phyloP scores from a whole-genome alignment of 2,113 vertebrate genomes.

The Vidua chalybeata region DNA sequence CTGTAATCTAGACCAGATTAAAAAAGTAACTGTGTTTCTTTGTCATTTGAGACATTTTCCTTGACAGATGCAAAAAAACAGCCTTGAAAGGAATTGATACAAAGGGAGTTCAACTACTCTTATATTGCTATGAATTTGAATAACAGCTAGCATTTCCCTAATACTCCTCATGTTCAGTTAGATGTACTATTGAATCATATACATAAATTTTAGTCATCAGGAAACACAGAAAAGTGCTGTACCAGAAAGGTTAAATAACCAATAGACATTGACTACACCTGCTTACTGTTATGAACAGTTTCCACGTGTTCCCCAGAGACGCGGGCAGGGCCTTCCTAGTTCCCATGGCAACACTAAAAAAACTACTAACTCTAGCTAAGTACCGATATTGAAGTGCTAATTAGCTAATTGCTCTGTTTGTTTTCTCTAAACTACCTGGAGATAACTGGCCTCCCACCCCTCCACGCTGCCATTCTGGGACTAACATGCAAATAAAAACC shows the following conservation, averaged over 20 bases:
- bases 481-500: too few species aligned
- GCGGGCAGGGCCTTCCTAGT: too few species aligned
- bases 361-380: too few species aligned
- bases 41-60: background rate
- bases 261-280: background rate
- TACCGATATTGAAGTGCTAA: too few species aligned
- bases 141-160: background rate
- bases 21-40: background rate
- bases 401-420: too few species aligned
- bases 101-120: background rate
- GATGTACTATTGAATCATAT: background rate
- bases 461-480: too few species aligned
- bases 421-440: too few species aligned
- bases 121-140: background rate
- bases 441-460: too few species aligned
- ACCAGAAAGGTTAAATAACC: background rate
- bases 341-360: too few species aligned
- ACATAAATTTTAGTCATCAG: background rate
- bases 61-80: background rate
- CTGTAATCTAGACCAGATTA: rapidly evolving
- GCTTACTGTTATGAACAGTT: slow-evolving; percentile 3
- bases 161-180: background rate
- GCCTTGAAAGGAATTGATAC: background rate
- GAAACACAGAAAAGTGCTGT: background rate
- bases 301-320: too few species aligned